Base-by-base conservation (phyloP, 1,140 invertebrate genomes). In the Nautilus pompilius region DNA sequence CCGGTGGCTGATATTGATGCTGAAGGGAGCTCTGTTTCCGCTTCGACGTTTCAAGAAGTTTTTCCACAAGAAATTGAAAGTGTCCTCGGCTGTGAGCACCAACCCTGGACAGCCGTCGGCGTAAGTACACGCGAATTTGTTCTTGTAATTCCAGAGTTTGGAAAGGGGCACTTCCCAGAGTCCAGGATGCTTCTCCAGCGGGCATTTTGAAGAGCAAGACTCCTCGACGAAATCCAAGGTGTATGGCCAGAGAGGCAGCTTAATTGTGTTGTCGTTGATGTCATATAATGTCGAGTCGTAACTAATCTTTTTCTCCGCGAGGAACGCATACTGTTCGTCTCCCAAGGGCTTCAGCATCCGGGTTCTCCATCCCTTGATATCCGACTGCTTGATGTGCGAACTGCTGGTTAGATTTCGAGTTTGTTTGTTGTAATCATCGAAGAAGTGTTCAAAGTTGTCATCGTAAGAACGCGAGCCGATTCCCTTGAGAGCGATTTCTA, bases 131-230 rank as follows among this genome's bases (percentile, higher is more conserved):
- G 56, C 48, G 33, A 63, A 66, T 15, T 53, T 30, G 28, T 66
- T 60, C 24, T 24, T 28, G 46, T 63, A 69, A 17, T 66, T 60
- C 15, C 41, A 58, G n/a, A 72, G 24, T 6, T 64, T 60, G 3
- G 53, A 34, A n/a, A 26, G 58, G 0, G 67, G 67, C 8, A 72
- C 62, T 58, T 69, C 68, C 70, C 70, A 72, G 20, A 69, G 24
- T 45, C 67, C 67, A 1, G 56, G 67, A 32, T 64, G 69, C n/a
- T 26, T 34, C 26, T n/a, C 36, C 34, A 53, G 66, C 5, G 69
- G 69, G 62, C 69, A 71, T 3, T 66, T 53, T 30, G 51, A n/a
- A n/a, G n/a, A n/a, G n/a, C n/a, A n/a, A n/a, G n/a, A n/a, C 45
- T 60, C 56, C 63, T 63, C 63, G 3, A 60, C 63, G 56, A 61